These are phyloP conservation scores for Dipodomys merriami DNA, from an alignment of 2,113 vertebrate genomes.

Conservation along the genomic window DNA sequence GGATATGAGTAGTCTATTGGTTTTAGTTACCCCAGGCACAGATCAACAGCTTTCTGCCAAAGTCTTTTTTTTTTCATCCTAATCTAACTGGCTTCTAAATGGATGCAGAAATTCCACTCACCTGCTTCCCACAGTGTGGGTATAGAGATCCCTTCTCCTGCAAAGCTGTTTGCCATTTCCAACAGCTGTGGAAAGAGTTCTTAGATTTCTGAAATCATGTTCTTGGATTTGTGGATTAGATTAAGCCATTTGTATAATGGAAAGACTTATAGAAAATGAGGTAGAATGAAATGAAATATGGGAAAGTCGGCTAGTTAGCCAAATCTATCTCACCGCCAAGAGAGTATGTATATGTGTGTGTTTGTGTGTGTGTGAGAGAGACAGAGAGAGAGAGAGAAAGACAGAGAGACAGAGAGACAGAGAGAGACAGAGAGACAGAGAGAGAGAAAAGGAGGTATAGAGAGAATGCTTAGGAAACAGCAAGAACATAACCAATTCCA, in stretches of 20 bases:
- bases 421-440: no score
- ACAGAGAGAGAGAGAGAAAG: no score
- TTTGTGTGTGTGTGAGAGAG: not conserved
- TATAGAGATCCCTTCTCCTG: not conserved
- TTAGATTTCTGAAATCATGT: not conserved
- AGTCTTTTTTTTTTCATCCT: not conserved
- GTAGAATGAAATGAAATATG: not conserved
- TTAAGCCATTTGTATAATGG: not conserved
- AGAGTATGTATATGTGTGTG: not conserved
- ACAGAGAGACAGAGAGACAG: no score
- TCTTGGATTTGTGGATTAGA: not conserved
- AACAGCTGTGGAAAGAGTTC: not conserved
- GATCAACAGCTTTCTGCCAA: not conserved
- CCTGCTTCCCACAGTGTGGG: not conserved
- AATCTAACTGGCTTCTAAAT: not conserved
- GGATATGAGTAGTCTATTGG: not conserved
- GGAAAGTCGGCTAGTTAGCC: not conserved
- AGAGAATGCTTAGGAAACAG: not conserved
- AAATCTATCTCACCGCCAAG: not conserved
- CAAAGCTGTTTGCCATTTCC: not conserved
- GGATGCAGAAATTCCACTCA: not conserved
- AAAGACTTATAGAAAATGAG: not conserved
- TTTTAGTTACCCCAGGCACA: not conserved
- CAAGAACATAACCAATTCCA: slow-evolving; percentile 33
- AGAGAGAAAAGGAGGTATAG: no score